These are phyloP conservation scores for Chelon labrosus DNA, from an alignment of 2,797 vertebrate species.

Conservation along the genomic window DNA sequence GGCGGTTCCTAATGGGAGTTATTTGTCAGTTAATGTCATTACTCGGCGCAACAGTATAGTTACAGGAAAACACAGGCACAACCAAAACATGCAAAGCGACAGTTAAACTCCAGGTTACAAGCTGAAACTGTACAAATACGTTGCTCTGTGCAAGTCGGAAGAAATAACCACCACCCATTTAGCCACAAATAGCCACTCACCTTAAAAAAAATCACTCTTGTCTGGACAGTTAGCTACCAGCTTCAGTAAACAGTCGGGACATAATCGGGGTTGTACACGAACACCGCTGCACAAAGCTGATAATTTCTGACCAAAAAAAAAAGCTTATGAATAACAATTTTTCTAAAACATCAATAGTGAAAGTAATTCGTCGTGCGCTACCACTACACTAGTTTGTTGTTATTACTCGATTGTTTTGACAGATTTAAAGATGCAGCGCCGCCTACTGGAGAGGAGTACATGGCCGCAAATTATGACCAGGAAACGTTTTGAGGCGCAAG, in stretches of 20 bases:
- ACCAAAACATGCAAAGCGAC: neutral
- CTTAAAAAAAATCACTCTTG: neutral
- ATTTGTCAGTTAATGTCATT: neutral
- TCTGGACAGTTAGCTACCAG: neutral
- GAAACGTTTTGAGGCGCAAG: too few species aligned
- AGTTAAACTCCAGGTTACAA: neutral
- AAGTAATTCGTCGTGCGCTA: neutral
- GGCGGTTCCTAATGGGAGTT: neutral
- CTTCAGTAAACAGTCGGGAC: neutral
- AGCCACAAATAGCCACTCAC: constrained; percentile 17
- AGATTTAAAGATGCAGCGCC: neutral
- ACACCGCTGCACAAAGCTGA: neutral
- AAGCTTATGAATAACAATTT: neutral
- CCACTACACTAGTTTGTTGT: neutral
- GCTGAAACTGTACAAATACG: neutral
- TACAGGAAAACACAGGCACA: neutral
- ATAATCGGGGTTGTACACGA: neutral
- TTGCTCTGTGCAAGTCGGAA: too few species aligned
- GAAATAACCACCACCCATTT: too few species aligned
- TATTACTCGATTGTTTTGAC: neutral
- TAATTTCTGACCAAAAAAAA: rapidly evolving
- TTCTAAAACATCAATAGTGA: neutral
- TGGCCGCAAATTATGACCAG: too few species aligned
- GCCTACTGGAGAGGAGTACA: constrained; percentile 23
- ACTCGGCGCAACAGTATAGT: neutral